These are phyloP conservation scores for Zaprionus lachaisei DNA, from an alignment of 1,140 invertebrate species.

Conservation along the genomic window DNA sequence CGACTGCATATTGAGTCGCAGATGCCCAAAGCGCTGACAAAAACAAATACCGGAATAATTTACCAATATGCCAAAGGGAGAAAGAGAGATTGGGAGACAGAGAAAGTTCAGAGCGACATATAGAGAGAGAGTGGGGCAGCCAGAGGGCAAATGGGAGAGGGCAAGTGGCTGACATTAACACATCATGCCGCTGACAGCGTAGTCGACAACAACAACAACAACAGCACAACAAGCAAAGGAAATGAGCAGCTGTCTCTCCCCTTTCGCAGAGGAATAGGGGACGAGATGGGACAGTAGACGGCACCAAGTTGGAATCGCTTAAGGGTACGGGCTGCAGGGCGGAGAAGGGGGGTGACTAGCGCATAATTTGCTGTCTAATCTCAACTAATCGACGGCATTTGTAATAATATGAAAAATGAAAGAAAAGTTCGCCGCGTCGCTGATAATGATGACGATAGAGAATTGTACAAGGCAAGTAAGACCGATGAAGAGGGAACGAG, in stretches of 20 bases:
- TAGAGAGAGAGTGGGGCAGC: conserved; percentile 3
- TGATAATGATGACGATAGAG: conserved; percentile 73
- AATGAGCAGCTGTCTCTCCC: conserved; percentile 48
- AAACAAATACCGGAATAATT: conserved; percentile 79
- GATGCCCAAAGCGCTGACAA: conserved; percentile 59
- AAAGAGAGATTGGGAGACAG: conserved; percentile 1
- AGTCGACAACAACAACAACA: conserved; percentile 29
- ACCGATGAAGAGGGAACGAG: neutral
- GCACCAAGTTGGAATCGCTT: neutral
- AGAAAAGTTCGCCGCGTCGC: conserved; percentile 57
- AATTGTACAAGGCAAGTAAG: conserved; percentile 46
- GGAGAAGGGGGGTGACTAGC: conserved; percentile 1
- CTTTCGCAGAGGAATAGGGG: neutral
- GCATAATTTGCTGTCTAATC: conserved; percentile 81
- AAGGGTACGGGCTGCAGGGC: neutral
- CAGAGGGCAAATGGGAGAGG: conserved; percentile 31
- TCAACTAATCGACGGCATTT: conserved; percentile 80
- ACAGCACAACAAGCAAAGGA: conserved; percentile 44
- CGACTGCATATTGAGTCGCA: conserved; percentile 71
- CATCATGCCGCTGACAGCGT: conserved; percentile 76
- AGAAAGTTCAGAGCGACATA: conserved; percentile 31
- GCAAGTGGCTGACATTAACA: conserved; percentile 72
- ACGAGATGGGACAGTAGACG: neutral
- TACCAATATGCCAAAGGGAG: conserved; percentile 59
- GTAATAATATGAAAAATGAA: conserved; percentile 76